phyloP scores from a whole-genome alignment of 2,113 vertebrate genomes.

The Astur gentilis region DNA sequence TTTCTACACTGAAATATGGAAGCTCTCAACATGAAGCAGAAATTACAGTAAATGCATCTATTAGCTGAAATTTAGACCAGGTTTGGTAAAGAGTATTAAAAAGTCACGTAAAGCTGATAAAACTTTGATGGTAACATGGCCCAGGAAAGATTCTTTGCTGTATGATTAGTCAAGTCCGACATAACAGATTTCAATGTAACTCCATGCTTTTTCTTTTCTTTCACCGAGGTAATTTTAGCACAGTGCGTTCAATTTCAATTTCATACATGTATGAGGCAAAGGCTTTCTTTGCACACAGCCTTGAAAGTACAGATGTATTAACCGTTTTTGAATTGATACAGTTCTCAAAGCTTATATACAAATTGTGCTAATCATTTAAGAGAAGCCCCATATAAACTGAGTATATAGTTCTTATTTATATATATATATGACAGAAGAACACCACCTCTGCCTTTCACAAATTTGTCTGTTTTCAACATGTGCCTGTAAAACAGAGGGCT shows the following conservation, averaged over 20 bases:
- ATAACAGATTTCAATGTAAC: background rate
- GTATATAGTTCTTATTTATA: background rate
- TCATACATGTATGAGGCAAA: background rate
- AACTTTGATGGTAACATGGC: background rate
- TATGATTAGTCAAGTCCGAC: background rate
- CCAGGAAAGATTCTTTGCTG: background rate
- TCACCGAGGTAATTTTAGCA: background rate
- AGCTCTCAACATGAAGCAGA: background rate
- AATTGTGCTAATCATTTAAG: background rate
- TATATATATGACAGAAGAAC: background rate
- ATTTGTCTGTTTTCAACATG: background rate
- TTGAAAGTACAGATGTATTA: background rate
- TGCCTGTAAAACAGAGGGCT: background rate
- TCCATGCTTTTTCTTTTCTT: background rate
- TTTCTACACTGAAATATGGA: background rate
- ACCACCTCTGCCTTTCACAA: background rate
- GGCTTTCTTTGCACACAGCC: background rate
- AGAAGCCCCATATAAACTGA: background rate
- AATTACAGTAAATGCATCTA: background rate
- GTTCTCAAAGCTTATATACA: background rate
- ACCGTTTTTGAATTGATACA: background rate
- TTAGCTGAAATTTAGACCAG: background rate
- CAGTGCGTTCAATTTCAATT: background rate
- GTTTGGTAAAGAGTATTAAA: background rate
- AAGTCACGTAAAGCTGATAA: background rate